Conservation (phyloP, 2,888 invertebrate species). For the Lycia hirtaria region DNA sequence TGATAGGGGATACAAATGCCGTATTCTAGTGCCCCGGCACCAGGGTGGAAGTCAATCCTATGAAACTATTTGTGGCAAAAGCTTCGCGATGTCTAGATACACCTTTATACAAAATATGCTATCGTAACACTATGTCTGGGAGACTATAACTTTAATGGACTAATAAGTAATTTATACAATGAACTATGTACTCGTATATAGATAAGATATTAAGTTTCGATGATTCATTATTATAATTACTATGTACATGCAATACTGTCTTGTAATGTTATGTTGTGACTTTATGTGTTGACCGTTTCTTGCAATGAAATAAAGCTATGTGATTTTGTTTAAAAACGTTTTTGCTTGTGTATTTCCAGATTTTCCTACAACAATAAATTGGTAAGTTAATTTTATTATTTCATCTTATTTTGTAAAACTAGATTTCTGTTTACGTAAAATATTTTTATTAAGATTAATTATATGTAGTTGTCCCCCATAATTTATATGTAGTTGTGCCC, state of each 20-base stretch:
- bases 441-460: too few relatives aligned
- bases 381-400: slow-evolving; percentile 5
- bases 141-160: not conserved
- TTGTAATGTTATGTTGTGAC: slow-evolving; percentile 67
- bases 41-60: too few relatives aligned
- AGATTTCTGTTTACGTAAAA: too few relatives aligned
- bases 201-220: slow-evolving; percentile 55
- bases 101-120: not conserved
- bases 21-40: too few relatives aligned
- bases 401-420: not conserved
- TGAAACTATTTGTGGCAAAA: too few relatives aligned
- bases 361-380: not conserved
- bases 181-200: slow-evolving; percentile 35
- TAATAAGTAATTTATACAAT: slow-evolving; percentile 11
- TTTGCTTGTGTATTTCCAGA: slow-evolving; percentile 5
- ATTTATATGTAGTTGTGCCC: too few relatives aligned
- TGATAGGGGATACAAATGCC: too few relatives aligned
- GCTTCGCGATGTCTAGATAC: too few relatives aligned
- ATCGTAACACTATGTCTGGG: not conserved
- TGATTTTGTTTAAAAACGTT: slow-evolving; percentile 69
- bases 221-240: slow-evolving; percentile 43
- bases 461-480: too few relatives aligned
- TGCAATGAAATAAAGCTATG: slow-evolving; percentile 68
- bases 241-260: slow-evolving; percentile 40
- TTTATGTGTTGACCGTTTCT: slow-evolving; percentile 59